Evolutionary conservation across 2,888 invertebrate genomes (phyloP).

Genomic region (Tromatobia lineatoria): DNA sequence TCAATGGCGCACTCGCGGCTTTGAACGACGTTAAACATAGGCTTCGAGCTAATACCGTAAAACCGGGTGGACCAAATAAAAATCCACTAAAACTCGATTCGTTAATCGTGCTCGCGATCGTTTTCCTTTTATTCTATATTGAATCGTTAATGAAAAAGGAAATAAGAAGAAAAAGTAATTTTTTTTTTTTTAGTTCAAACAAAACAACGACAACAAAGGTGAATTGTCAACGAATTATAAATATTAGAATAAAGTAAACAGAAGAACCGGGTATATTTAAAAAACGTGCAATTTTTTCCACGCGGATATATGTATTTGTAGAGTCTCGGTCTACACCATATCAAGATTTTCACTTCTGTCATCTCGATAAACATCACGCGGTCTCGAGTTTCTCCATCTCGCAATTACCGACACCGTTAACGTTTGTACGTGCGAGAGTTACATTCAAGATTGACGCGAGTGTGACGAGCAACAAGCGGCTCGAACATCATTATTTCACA

Average conservation of each 20-base stretch:
- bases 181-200: not conserved
- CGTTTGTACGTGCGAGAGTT: conserved; percentile 19
- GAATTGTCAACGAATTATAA: conserved; percentile 21
- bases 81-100: not conserved
- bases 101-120: not conserved
- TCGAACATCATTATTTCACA: conserved; percentile 17
- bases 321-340: conserved; percentile 23
- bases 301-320: conserved; percentile 28
- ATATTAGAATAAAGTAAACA: conserved; percentile 41
- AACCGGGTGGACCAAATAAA: not conserved
- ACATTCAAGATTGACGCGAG: conserved; percentile 47
- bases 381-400: conserved; percentile 60
- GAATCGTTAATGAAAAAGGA: conserved; percentile 11
- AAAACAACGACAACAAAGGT: not conserved
- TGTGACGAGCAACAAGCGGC: conserved; percentile 38
- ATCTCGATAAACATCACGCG: conserved; percentile 44
- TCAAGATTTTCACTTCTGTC: conserved; percentile 54
- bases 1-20: conserved; percentile 72
- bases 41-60: conserved; percentile 7
- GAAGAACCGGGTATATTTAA: not conserved
- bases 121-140: conserved; percentile 21
- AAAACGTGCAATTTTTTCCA: conserved; percentile 27
- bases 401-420: conserved; percentile 56
- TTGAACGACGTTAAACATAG: conserved; percentile 61
- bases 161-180: not conserved